Percentiles rank a stretch among this genome's conserved stretches.
phyloP scores from a whole-genome alignment of 2,888 invertebrate genomes.

The Lasioglossum pauxillum region DNA sequence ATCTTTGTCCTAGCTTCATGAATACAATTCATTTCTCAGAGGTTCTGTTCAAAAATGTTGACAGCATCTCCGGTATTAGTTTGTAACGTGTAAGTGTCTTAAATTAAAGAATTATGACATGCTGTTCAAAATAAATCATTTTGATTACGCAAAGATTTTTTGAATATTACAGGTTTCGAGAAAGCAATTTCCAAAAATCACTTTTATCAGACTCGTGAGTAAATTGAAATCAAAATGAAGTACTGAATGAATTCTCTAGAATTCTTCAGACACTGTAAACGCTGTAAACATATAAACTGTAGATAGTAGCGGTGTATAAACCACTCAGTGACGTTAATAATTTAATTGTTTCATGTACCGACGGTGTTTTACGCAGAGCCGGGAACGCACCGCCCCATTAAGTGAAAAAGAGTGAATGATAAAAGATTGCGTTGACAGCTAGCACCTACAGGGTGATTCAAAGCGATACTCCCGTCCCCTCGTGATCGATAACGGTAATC shows the following conservation, averaged over 20 bases:
- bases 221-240: not conserved
- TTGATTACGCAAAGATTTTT: not conserved
- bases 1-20: too few species aligned
- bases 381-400: not conserved
- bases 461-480: not conserved
- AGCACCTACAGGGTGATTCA: slow-evolving; percentile 5
- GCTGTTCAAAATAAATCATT: not conserved
- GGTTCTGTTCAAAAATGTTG: not conserved
- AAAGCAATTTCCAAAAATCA: not conserved
- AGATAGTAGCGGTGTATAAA: not conserved
- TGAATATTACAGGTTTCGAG: not conserved
- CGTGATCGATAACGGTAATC: slow-evolving; percentile 1
- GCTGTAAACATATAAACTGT: not conserved
- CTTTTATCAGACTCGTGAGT: not conserved
- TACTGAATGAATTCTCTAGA: not conserved
- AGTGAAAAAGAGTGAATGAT: not conserved
- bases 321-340: not conserved
- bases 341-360: not conserved
- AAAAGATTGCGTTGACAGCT: slow-evolving; percentile 1
- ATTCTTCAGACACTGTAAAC: not conserved
- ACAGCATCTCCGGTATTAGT: not conserved
- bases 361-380: not conserved
- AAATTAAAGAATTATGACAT: not conserved
- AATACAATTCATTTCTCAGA: not conserved
- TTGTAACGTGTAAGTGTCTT: not conserved